Evolutionary conservation across 2,113 vertebrate species (phyloP).

Genomic region (Sceloporus tristichus): DNA sequence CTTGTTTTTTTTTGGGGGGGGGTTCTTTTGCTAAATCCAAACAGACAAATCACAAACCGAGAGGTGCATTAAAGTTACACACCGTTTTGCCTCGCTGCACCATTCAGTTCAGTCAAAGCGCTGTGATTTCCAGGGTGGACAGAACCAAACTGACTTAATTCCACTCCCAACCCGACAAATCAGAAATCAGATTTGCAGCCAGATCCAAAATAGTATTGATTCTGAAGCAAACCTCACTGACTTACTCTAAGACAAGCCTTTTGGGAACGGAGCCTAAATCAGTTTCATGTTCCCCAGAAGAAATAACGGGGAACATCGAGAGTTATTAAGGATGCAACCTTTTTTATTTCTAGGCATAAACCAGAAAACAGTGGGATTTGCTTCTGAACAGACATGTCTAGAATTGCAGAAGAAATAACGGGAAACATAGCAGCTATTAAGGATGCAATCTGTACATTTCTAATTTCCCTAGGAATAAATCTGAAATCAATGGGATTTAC

Average conservation of each 20-base stretch:
- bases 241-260: neutral
- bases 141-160: neutral
- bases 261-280: neutral
- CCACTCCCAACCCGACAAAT: neutral
- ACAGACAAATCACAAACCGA: neutral
- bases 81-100: neutral
- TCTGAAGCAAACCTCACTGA: neutral
- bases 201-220: neutral
- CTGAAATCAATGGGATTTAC: too few species aligned
- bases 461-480: too few species aligned
- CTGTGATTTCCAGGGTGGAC: neutral
- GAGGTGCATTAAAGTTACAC: too few species aligned
- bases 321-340: too few species aligned
- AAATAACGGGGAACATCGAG: neutral
- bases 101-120: neutral
- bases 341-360: too few species aligned
- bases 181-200: neutral
- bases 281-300: too few species aligned
- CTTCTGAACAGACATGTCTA: too few species aligned
- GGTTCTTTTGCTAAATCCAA: neutral
- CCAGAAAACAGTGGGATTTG: too few species aligned
- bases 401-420: neutral
- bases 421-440: too few species aligned
- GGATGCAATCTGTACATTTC: too few species aligned
- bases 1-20: neutral